These are phyloP conservation scores for Pseudorhiza aurosa DNA, from an alignment of 30 jellyfish, hydroid and myxozoan genomes.

Conservation along the genomic window DNA sequence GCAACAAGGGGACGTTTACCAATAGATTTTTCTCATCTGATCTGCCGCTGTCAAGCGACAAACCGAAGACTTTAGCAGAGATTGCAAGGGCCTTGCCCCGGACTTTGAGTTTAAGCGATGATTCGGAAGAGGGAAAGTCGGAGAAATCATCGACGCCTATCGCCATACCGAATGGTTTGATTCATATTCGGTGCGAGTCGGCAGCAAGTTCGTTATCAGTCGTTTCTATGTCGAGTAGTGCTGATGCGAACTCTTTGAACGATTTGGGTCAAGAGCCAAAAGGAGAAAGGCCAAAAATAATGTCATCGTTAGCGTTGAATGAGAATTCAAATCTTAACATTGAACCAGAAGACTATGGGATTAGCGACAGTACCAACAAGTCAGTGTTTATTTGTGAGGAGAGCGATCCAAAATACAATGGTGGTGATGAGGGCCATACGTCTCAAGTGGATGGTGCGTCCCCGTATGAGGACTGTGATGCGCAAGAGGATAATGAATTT, in stretches of 20 bases:
- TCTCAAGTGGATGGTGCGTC: background rate
- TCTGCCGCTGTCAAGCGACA: background rate
- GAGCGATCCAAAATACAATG: background rate
- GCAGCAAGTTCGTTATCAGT: conserved; percentile 46
- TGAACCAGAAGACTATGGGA: background rate
- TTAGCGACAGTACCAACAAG: background rate
- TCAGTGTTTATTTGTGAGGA: background rate
- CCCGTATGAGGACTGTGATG: background rate
- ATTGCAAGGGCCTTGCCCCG: conserved; percentile 19
- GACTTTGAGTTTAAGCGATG: background rate
- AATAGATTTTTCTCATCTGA: background rate
- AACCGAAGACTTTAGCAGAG: conserved; percentile 41
- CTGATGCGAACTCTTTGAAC: background rate
- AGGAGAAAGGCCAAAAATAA: background rate
- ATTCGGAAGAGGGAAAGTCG: background rate
- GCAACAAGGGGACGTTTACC: background rate
- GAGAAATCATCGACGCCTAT: background rate
- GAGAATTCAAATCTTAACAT: background rate
- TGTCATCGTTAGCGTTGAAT: background rate
- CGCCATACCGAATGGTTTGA: conserved; percentile 22
- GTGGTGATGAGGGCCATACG: background rate
- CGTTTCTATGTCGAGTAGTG: conserved; percentile 38
- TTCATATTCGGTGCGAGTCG: conserved; percentile 39
- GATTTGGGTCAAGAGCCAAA: background rate
- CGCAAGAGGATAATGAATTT: background rate